Base-by-base conservation (phyloP, 2,888 invertebrate genomes). In the Rhopalosiphum nymphaeae region DNA sequence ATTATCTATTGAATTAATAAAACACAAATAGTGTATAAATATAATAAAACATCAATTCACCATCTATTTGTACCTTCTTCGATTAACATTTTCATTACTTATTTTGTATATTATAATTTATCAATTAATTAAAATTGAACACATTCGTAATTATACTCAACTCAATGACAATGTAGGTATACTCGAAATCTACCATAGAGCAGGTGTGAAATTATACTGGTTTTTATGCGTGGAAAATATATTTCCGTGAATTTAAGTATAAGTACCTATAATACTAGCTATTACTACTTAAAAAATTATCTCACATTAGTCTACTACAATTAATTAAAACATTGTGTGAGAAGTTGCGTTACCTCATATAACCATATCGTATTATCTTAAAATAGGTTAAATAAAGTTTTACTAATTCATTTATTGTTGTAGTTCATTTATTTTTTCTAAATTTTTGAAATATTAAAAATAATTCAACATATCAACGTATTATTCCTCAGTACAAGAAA, bases 301-400 rank as follows among this genome's bases (percentile, higher is more conserved):
- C 53, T 29, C 44, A 61, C 61, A 46, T 61, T 26, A 89, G 61
- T 89, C 57, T 57, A 29, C 44, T 57, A 16, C 57, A 89, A 26
- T 57, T 44, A 29, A 89, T 44, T 44, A n/a, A 57, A 57, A 89
- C n/a, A 61, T 89, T 57, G 57, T 61, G 29, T 61, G 61, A 89
- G 57, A 89, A 57, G 44, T 44, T 89, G 57, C 26, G 29, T 89
- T 89, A 61, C 29, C n/a, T 21, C 29, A 89, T 61, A 26, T 42
- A 36, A 7, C 57, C 29, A 89, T 89, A 26, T 56, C 26, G 42
- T 89, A 89, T 53, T 44, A 89, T 61, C 16, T 36, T 57, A 84
- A 89, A 89, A 56, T 21, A 29, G 61, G 61, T 61, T 46, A 89
- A 44, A 9, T 89, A 57, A 57, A 89, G 16, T 44, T 57, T 44